Evolutionary conservation across 1,140 invertebrate genomes (phyloP).

Genomic region (Drosophila teissieri): DNA sequence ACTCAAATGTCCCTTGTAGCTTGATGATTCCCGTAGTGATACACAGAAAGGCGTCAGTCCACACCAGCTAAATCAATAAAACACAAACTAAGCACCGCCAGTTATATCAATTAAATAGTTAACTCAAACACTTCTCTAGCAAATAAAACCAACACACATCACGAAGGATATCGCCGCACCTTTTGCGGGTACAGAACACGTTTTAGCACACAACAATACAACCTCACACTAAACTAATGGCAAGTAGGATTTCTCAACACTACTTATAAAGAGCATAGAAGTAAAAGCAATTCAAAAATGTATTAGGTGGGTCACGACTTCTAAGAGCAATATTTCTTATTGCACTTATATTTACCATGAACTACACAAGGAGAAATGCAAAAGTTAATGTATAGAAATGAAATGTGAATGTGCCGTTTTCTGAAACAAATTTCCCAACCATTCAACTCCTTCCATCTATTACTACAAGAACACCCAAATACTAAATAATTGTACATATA

Average conservation of each 20-base stretch:
- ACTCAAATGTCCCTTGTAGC: constrained; percentile 31
- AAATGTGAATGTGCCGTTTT: constrained; percentile 16
- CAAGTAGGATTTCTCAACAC: constrained; percentile 45
- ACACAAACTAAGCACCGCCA: constrained; percentile 73
- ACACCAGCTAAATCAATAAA: constrained; percentile 44
- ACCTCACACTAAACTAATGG: constrained; percentile 62
- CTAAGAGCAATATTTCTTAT: constrained; percentile 52
- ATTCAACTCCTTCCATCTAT: constrained; percentile 2
- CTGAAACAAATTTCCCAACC: not conserved
- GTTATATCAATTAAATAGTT: constrained; percentile 69
- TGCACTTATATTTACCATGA: constrained; percentile 36
- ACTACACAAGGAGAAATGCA: constrained; percentile 5
- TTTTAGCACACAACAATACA: constrained; percentile 72
- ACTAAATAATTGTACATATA: constrained; percentile 62
- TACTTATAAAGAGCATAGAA: constrained; percentile 45
- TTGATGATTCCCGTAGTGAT: constrained; percentile 20
- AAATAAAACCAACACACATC: constrained; percentile 30
- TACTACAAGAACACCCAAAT: constrained; percentile 21
- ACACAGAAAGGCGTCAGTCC: not conserved
- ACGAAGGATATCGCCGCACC: constrained; percentile 11
- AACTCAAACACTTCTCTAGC: constrained; percentile 52
- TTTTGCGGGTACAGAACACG: constrained; percentile 45
- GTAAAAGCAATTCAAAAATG: constrained; percentile 53
- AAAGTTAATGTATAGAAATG: constrained; percentile 19
- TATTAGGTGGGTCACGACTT: constrained; percentile 44